Evolutionary conservation across 2,888 invertebrate genomes (phyloP), one percentile per base, ranked within the genome.

Genomic region (Napeogenes sylphis): DNA sequence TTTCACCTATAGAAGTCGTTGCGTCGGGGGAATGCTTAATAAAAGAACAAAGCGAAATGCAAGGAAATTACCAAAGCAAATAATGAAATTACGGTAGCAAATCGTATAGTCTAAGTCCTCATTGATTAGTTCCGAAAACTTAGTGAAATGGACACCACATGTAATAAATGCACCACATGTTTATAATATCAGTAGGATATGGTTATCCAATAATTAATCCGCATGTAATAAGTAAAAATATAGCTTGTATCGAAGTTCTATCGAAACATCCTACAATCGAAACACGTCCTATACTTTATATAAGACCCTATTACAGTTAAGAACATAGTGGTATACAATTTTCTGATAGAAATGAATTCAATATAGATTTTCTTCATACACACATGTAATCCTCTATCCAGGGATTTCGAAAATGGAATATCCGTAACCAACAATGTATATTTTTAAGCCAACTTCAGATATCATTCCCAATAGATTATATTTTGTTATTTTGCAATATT

Each of bases 341-440:
- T 51, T 12, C 51, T 56, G 38, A 56, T 56, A n/a, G 51, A 51
- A 56, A 51, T 56, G 51, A 47, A 56, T 61, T 56, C 61, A 56
- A 56, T 56, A 61, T 56, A 61, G 51, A 61, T 61, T 61, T 47
- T 12, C 61, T 61, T 35, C 51, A 56, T 56, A 61, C 51, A 61
- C 56, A 21, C 47, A 56, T 51, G 56, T 61, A 45, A 56, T 56
- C 56, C 56, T 47, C 47, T 56, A 56, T 51, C 56, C 51, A 21
- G 53, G 51, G 56, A 61, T 56, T 53, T 56, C 10, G 42, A 42
- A 56, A 61, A 61, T 56, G 42, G 61, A 56, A 51, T 12, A 51
- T 51, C 10, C 42, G 42, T 51, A n/a, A 51, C n/a, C 35, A 35
- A 35, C 35, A 6, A 30, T 30, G 51, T 51, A 10, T 42, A 42